Evolutionary conservation across 2,888 invertebrate species (phyloP).

Genomic region (Coenonympha glycerion): DNA sequence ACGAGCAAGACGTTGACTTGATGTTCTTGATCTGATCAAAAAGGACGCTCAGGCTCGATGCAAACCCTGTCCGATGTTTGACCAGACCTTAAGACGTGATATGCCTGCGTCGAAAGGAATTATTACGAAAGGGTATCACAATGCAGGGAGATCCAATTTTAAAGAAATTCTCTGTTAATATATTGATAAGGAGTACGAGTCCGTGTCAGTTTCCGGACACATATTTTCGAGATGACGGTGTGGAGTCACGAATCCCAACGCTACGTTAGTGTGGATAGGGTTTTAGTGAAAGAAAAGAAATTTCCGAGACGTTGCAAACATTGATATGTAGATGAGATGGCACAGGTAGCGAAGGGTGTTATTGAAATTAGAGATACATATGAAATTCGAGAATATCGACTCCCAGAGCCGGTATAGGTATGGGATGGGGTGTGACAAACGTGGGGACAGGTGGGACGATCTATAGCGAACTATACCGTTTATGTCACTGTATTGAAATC

Average conservation of each 20-base stretch:
- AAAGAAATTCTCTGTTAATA: conserved; percentile 67
- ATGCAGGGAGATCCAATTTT: conserved; percentile 71
- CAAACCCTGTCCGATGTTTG: too few species aligned
- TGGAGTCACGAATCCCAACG: background rate
- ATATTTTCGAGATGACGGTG: background rate
- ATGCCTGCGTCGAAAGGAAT: conserved; percentile 71
- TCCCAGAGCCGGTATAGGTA: conserved; percentile 22
- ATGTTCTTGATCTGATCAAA: too few species aligned
- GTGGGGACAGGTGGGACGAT: conserved; percentile 25
- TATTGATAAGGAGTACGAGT: conserved; percentile 73
- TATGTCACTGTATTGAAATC: background rate
- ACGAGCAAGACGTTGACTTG: too few species aligned
- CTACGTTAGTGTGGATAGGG: conserved; percentile 3
- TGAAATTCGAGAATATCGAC: conserved; percentile 49
- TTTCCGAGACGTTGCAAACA: conserved; percentile 65
- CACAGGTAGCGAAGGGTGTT: conserved; percentile 68
- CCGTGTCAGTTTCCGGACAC: conserved; percentile 57
- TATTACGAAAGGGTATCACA: conserved; percentile 72
- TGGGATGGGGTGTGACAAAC: conserved; percentile 25
- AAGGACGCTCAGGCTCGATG: too few species aligned
- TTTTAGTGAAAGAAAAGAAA: conserved; percentile 63
- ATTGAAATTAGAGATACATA: conserved; percentile 73
- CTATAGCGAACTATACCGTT: conserved; percentile 5
- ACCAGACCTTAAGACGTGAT: too few species aligned
- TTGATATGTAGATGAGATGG: conserved; percentile 74